These are phyloP conservation scores for Drosophila bifasciata DNA, from an alignment of 1,140 invertebrate genomes.

Conservation along the genomic window DNA sequence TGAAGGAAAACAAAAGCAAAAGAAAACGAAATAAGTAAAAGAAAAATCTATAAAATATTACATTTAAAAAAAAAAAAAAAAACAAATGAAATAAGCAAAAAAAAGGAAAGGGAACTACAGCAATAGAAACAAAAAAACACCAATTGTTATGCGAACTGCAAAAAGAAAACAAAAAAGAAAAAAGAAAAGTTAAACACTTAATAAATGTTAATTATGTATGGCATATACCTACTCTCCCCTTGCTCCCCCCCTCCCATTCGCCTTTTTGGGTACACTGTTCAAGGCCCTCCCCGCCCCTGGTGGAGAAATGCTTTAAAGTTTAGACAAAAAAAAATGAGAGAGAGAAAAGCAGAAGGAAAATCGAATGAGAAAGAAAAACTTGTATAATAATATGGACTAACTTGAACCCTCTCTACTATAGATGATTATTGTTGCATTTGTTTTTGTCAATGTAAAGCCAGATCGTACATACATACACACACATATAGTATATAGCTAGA, in stretches of 20 bases:
- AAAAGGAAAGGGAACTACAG: slow-evolving; percentile 23
- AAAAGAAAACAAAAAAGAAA: too few species aligned
- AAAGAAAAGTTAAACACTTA: slow-evolving; percentile 48
- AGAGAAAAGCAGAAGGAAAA: slow-evolving; percentile 21
- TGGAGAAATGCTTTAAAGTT: slow-evolving; percentile 47
- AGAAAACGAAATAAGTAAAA: slow-evolving; percentile 18
- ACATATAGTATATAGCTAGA: slow-evolving; percentile 16
- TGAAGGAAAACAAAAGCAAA: slow-evolving; percentile 12
- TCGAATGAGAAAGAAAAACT: slow-evolving; percentile 18
- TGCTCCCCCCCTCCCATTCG: slow-evolving; percentile 15
- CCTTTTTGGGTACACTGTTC: slow-evolving; percentile 43
- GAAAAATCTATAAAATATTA: background rate
- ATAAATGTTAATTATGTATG: slow-evolving; percentile 51
- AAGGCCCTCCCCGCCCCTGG: slow-evolving; percentile 34
- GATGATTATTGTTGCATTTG: slow-evolving; percentile 58
- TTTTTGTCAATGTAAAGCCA: slow-evolving; percentile 58
- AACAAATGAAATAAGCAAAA: slow-evolving; percentile 7
- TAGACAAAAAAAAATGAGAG: slow-evolving; percentile 4
- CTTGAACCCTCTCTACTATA: slow-evolving; percentile 24
- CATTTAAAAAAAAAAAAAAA: slow-evolving; percentile 19
- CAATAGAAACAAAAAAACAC: slow-evolving; percentile 81
- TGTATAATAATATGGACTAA: slow-evolving; percentile 40
- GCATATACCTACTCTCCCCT: slow-evolving; percentile 13
- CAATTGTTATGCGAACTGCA: slow-evolving; percentile 50
- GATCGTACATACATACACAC: slow-evolving; percentile 25